Percentiles rank a stretch among this genome's conserved stretches.
These are phyloP conservation scores for Flexamia atlantica DNA, from an alignment of 2,888 invertebrate genomes.

Conservation along the genomic window DNA sequence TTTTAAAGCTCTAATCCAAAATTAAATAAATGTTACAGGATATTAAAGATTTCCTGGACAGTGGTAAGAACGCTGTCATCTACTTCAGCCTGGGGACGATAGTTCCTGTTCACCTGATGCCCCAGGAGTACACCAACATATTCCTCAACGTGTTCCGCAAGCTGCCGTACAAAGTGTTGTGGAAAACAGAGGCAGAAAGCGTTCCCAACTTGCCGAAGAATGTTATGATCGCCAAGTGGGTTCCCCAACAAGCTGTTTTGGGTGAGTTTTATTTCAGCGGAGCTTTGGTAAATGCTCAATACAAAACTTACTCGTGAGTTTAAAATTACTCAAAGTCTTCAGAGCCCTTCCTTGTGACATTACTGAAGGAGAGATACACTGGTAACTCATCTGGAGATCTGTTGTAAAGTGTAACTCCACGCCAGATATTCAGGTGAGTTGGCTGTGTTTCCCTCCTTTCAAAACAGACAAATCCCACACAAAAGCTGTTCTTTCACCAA, in stretches of 20 bases:
- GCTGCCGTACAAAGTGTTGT: conserved; percentile 65
- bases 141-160: conserved; percentile 65
- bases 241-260: conserved; percentile 66
- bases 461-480: no score
- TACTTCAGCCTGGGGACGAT: conserved; percentile 73
- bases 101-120: conserved; percentile 77
- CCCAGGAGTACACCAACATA: conserved; percentile 58
- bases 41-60: conserved; percentile 58
- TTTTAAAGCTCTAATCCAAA: no score
- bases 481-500: no score
- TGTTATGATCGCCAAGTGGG: conserved; percentile 65
- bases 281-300: no score
- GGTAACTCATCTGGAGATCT: no score
- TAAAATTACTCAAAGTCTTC: no score
- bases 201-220: conserved; percentile 62
- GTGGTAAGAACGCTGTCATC: conserved; percentile 6
- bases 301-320: no score
- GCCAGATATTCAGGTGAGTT: no score
- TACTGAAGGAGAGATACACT: no score
- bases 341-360: no score
- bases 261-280: conserved; percentile 56
- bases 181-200: conserved; percentile 65
- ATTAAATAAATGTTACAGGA: conserved; percentile 43
- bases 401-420: no score
- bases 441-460: no score